These are phyloP conservation scores for Gavialis gangeticus DNA, from an alignment of 2,113 vertebrate species.

Conservation along the genomic window DNA sequence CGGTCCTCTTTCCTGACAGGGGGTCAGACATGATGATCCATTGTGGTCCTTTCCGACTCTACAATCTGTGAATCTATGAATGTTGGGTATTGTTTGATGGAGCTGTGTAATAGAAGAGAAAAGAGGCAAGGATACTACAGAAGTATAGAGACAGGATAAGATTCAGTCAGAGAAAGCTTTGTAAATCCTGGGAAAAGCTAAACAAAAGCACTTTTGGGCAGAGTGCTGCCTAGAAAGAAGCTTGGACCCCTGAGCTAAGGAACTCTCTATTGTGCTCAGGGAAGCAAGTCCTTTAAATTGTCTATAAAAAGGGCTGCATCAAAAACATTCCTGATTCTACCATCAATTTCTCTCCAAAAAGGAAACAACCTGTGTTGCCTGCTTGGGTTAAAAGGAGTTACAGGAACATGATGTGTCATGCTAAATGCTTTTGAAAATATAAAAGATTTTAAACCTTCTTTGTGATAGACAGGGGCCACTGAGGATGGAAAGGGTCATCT, in stretches of 20 bases:
- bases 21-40: no score
- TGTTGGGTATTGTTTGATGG: neutral
- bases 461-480: neutral
- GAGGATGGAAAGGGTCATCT: neutral
- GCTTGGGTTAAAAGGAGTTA: slow-evolving; percentile 12
- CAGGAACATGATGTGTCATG: neutral
- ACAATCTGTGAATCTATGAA: no score
- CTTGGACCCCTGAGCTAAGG: slow-evolving; percentile 18
- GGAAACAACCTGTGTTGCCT: neutral
- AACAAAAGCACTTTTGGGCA: neutral
- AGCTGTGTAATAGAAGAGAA: neutral
- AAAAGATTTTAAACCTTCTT: slow-evolving; percentile 1
- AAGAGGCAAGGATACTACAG: neutral
- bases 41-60: no score
- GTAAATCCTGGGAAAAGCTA: neutral
- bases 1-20: no score
- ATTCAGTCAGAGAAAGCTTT: neutral
- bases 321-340: slow-evolving; percentile 34
- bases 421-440: slow-evolving; percentile 2
- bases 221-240: neutral
- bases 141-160: neutral
- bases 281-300: slow-evolving; percentile 43
- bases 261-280: neutral
- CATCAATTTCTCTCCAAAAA: slow-evolving; percentile 33
- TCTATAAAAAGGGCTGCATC: slow-evolving; percentile 26